Conservation (phyloP, 2,797 vertebrate species). For the Enteromius trimaculatus region DNA sequence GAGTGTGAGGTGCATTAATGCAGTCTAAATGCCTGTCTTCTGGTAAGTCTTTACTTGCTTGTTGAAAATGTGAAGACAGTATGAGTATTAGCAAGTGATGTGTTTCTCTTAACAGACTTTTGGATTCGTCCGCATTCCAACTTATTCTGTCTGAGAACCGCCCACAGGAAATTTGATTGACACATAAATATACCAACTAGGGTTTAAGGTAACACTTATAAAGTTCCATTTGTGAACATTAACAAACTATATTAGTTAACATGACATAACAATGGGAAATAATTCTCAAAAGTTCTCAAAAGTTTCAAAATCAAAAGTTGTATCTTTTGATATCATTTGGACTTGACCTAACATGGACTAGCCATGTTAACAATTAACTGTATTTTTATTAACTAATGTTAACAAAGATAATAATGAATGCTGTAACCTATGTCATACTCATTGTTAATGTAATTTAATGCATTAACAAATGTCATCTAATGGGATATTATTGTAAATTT, state of each 20-base stretch:
- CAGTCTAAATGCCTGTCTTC: conserved; percentile 46
- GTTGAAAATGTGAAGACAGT: conserved; percentile 26
- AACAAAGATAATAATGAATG: background rate
- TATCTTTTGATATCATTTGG: no score
- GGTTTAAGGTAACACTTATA: background rate
- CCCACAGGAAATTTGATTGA: background rate
- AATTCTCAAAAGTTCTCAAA: no score
- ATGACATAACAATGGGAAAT: background rate
- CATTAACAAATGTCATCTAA: background rate
- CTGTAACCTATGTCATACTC: background rate
- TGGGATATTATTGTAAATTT: background rate
- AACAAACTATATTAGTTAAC: background rate
- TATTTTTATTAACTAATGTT: background rate
- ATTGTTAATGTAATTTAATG: background rate
- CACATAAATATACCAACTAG: background rate
- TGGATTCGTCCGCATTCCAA: background rate
- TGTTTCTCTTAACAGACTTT: background rate
- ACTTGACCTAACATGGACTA: background rate
- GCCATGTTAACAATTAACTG: background rate
- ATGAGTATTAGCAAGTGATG: background rate
- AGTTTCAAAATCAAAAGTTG: no score
- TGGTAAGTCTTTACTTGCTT: conserved; percentile 24
- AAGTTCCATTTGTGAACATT: background rate
- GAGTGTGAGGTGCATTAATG: conserved; percentile 41
- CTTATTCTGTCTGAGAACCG: background rate